These are phyloP conservation scores for Panopea generosa DNA, from an alignment of 2,888 invertebrate species.

Conservation along the genomic window DNA sequence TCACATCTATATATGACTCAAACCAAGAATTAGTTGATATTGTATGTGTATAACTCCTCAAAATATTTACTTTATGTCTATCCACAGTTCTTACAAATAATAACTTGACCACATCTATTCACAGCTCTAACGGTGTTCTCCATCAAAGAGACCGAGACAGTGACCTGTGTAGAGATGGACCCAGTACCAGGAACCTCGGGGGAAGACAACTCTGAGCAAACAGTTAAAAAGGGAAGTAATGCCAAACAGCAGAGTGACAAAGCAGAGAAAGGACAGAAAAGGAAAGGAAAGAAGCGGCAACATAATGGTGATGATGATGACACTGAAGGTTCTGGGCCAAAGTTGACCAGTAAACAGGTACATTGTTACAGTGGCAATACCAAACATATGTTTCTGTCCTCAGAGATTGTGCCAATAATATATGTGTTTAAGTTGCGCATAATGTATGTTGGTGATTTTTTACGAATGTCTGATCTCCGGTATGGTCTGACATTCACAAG, in stretches of 20 bases:
- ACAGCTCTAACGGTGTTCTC: conserved; percentile 46
- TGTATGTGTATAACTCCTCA: no score
- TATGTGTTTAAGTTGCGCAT: no score
- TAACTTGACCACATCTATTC: no score
- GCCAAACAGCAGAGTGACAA: conserved; percentile 3
- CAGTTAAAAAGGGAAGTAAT: conserved; percentile 13
- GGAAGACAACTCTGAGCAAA: conserved; percentile 1
- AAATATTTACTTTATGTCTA: no score
- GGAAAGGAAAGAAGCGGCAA: conserved; percentile 37
- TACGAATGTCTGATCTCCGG: no score
- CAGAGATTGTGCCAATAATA: no score
- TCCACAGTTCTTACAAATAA: no score
- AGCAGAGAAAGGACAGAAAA: conserved; percentile 15
- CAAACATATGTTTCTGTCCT: neutral
- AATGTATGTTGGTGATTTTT: no score
- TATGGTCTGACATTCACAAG: no score
- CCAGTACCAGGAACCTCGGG: conserved; percentile 12
- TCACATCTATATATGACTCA: no score
- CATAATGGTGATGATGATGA: conserved; percentile 30
- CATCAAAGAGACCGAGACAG: conserved; percentile 48
- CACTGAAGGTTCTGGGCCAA: conserved; percentile 49
- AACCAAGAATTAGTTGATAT: no score
- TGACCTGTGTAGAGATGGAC: conserved; percentile 59
- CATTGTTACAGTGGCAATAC: no score
- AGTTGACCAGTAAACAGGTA: conserved; percentile 81